phyloP scores from a whole-genome alignment of 2,113 vertebrate genomes.

The Campylorhamphus procurvoides region DNA sequence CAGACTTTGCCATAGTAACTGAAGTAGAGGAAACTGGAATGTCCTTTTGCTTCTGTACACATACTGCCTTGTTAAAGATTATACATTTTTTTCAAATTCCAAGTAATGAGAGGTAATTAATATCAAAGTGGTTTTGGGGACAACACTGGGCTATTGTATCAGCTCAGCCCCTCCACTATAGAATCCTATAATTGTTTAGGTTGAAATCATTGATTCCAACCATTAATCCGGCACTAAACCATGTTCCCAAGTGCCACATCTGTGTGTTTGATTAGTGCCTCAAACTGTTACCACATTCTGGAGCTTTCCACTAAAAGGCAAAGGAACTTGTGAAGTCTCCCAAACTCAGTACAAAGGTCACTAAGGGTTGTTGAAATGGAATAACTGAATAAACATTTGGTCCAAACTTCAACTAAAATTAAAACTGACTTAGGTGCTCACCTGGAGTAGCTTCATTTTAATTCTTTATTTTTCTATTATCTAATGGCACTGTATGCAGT shows the following conservation, averaged over 20 bases:
- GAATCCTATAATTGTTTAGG: background rate
- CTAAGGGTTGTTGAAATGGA: background rate
- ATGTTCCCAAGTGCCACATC: background rate
- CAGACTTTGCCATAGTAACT: background rate
- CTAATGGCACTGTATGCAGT: background rate
- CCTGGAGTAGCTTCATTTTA: background rate
- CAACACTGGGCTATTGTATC: rapidly evolving
- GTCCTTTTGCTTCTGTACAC: background rate
- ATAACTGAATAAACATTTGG: background rate
- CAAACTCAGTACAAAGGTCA: background rate
- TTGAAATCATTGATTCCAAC: background rate
- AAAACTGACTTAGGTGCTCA: background rate
- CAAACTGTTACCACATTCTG: background rate
- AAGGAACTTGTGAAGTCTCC: rapidly evolving
- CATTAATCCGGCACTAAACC: background rate
- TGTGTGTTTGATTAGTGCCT: background rate
- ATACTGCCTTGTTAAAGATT: background rate
- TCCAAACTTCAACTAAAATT: background rate
- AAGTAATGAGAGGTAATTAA: background rate
- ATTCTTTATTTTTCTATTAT: background rate
- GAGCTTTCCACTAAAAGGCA: background rate
- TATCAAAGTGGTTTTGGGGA: background rate
- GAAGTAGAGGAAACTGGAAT: background rate
- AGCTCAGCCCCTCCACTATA: background rate
- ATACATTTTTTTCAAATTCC: background rate